A percentile compares a stretch with the other conserved stretches of the same genome.
These are phyloP conservation scores for Archips xylosteana DNA, from an alignment of 2,888 invertebrate genomes.

Conservation along the genomic window DNA sequence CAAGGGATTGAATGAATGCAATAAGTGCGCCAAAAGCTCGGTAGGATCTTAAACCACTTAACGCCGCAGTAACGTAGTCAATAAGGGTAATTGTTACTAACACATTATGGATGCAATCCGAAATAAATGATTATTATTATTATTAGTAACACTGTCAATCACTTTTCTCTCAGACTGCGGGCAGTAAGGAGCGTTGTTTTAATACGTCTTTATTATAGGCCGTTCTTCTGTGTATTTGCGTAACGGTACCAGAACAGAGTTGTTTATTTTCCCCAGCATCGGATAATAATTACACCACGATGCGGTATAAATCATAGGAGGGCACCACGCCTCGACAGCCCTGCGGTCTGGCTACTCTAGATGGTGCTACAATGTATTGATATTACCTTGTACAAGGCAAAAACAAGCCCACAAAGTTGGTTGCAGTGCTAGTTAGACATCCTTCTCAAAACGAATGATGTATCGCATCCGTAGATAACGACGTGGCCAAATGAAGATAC, in stretches of 20 bases:
- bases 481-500: neutral
- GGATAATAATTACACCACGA: constrained; percentile 16
- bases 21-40: too few species aligned
- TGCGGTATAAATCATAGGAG: constrained; percentile 14
- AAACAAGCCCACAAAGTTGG: neutral
- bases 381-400: neutral
- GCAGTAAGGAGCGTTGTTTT: neutral
- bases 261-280: constrained; percentile 8
- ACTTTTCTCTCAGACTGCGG: neutral
- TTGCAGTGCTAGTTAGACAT: neutral
- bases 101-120: too few species aligned
- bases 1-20: too few species aligned
- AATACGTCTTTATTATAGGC: neutral
- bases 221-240: constrained; percentile 8
- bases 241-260: constrained; percentile 11
- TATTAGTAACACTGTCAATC: neutral
- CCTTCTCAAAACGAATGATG: constrained; percentile 3
- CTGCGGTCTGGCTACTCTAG: constrained; percentile 8
- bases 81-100: too few species aligned
- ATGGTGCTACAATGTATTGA: constrained; percentile 14
- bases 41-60: too few species aligned
- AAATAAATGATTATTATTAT: too few species aligned
- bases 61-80: too few species aligned
- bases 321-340: constrained; percentile 14
- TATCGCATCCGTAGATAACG: neutral